phyloP scores from a whole-genome alignment of 1,140 invertebrate genomes.

The Lordiphosa clarofinis region DNA sequence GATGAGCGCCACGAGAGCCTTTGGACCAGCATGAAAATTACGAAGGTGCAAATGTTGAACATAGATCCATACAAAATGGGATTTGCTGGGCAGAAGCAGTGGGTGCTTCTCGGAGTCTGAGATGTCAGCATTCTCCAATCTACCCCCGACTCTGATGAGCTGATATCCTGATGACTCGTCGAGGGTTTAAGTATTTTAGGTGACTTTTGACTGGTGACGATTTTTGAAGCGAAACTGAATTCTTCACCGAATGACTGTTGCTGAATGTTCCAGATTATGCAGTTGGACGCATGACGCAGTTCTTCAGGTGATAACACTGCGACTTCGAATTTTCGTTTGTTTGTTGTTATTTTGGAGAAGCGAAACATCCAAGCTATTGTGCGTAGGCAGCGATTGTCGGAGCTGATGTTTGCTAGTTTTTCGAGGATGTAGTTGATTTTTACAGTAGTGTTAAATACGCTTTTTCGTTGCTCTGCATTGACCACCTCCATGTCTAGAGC shows the following conservation, averaged over 20 bases:
- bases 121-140: neutral
- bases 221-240: neutral
- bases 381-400: neutral
- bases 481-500: neutral
- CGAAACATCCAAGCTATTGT: neutral
- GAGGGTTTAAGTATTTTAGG: neutral
- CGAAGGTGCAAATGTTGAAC: neutral
- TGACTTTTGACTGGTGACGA: neutral
- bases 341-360: no score
- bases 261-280: no score
- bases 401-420: neutral
- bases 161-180: no score
- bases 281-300: neutral
- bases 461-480: neutral
- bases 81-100: neutral
- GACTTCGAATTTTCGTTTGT: no score
- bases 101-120: neutral
- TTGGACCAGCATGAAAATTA: neutral
- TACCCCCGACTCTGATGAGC: neutral
- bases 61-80: neutral
- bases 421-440: neutral
- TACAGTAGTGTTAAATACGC: neutral
- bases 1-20: neutral
- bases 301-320: neutral
- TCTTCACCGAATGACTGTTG: no score